Evolutionary conservation across 2,113 vertebrate species (phyloP).

Genomic region (Corydoras maculifer): DNA sequence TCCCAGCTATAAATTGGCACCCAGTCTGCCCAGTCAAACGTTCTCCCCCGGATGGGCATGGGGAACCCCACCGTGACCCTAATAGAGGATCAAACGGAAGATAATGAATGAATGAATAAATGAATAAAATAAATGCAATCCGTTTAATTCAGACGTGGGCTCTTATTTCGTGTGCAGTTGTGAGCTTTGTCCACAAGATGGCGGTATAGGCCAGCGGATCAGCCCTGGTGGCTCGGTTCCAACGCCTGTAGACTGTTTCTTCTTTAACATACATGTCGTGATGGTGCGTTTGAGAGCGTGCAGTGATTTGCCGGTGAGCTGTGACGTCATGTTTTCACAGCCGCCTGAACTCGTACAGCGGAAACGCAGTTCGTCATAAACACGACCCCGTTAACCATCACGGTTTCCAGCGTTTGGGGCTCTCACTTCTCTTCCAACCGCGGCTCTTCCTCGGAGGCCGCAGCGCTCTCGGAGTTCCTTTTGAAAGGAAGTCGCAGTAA

Average conservation of each 20-base stretch:
- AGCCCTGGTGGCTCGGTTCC: neutral
- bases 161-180: too few species aligned
- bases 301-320: slow-evolving; percentile 23
- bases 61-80: too few species aligned
- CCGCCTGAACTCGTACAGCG: slow-evolving; percentile 27
- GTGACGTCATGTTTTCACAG: slow-evolving; percentile 27
- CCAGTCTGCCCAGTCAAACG: too few species aligned
- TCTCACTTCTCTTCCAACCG: slow-evolving; percentile 2
- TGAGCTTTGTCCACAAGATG: slow-evolving; percentile 53
- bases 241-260: too few species aligned
- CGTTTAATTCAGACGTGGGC: too few species aligned
- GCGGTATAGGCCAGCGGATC: slow-evolving; percentile 44
- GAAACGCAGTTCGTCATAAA: slow-evolving; percentile 42
- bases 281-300: slow-evolving; percentile 20
- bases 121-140: too few species aligned
- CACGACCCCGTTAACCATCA: slow-evolving; percentile 40
- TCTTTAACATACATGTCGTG: slow-evolving; percentile 26
- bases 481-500: slow-evolving; percentile 70
- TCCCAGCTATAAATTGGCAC: too few species aligned
- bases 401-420: slow-evolving; percentile 17
- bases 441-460: slow-evolving; percentile 50
- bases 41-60: too few species aligned
- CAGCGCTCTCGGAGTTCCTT: slow-evolving; percentile 62
- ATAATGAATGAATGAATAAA: too few species aligned
- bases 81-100: too few species aligned